phyloP scores from a whole-genome alignment of 2,888 invertebrate species.

The Elegia similella region DNA sequence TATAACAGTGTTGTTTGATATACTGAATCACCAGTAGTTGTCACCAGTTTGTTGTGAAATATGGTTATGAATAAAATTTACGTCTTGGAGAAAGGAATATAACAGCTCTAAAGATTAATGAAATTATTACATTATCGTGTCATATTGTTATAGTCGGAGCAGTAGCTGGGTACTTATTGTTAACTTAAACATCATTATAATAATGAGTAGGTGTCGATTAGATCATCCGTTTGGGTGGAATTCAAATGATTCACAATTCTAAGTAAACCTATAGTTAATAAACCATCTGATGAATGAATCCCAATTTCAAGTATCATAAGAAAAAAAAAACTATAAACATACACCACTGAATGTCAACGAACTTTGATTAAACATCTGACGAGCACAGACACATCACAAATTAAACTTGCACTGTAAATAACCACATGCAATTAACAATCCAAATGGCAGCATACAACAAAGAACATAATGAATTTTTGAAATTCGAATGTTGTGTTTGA shows the following conservation, averaged over 20 bases:
- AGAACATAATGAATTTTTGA: background rate
- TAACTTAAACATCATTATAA: constrained; percentile 23
- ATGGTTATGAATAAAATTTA: background rate
- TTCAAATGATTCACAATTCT: constrained; percentile 23
- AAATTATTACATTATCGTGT: background rate
- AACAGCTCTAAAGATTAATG: background rate
- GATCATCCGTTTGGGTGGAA: constrained; percentile 42
- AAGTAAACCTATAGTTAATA: background rate
- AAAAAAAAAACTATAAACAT: constrained; percentile 15
- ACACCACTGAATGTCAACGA: constrained; percentile 33
- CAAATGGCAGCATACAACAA: background rate
- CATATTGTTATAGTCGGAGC: background rate
- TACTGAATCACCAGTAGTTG: background rate
- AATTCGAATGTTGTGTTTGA: background rate
- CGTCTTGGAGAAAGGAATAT: background rate
- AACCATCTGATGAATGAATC: constrained; percentile 10
- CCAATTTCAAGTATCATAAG: constrained; percentile 12
- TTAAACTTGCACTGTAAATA: background rate
- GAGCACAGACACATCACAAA: background rate
- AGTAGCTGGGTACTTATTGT: constrained; percentile 20
- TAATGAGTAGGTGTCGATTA: constrained; percentile 61
- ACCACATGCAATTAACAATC: background rate
- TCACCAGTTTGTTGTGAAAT: background rate
- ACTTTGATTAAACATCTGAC: constrained; percentile 44
- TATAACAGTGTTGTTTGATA: background rate